Base-by-base conservation (phyloP, 2,888 invertebrate genomes). In the Phortica magna region DNA sequence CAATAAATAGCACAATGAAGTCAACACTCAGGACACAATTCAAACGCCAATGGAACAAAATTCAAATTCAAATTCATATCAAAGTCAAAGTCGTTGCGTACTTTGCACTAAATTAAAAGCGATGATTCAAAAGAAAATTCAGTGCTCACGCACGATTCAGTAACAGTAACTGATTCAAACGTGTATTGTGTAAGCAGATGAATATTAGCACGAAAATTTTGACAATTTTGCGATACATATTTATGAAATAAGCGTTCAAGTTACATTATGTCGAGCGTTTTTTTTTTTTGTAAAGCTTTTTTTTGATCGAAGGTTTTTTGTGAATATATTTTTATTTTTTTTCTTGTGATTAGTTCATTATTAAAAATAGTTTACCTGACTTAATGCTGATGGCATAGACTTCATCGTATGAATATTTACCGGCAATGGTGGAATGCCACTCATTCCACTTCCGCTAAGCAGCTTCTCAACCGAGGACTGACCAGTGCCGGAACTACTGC, bases 391-490 rank as follows among this genome's bases (percentile, higher is more conserved):
- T 83, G 90, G 92, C 90, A 92, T 90, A 85, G 92, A 90, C 90
- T 91, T 92, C 90, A 92, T 91, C 89, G 91, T 91, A 89, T 92
- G 91, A 87, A 92, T 91, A 90, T 91, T 91, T 89, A 91, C 91
- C 90, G 92, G 91, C 85, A 91, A 89, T 82, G 89, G 89, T 84
- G 92, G 92, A 84, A 91, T 91, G 86, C 91, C 89, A 85, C 90
- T 88, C 77, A 91, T 89, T 83, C 90, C 91, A 92, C 89, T 88
- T 92, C 93, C 90, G 91, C 92, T 90, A 90, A 93, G 82, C 90
- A 93, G 89, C 92, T 93, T 91, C 82, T 91, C 91, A 89, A 93
- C 89, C 89, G 93, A 80, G 88, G 93, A 81, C 90, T 89, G 85
- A 68, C 89, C 93, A 90, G 87, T 77, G 10, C 83, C 83, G 70